Percentiles rank a stretch among this genome's conserved stretches.
Conservation (phyloP, 1,140 invertebrate genomes). For the Euwallacea fornicatus region DNA sequence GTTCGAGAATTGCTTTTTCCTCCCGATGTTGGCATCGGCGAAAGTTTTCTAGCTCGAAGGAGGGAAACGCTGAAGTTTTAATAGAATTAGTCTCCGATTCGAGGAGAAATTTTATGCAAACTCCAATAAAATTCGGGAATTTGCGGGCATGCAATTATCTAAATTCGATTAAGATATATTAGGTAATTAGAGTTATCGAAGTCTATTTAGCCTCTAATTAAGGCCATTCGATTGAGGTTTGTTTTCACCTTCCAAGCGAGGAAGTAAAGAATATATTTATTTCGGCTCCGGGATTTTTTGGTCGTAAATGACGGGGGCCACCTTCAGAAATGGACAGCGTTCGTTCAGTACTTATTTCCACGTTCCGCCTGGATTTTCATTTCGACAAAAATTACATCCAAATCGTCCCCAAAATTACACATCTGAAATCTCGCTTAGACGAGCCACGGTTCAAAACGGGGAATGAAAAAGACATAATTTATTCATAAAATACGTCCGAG, state of each 20-base stretch:
- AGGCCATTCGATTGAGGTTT: no score
- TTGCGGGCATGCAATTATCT: slow-evolving; percentile 3
- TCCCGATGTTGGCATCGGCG: background rate
- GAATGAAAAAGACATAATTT: slow-evolving; percentile 4
- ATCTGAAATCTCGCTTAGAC: background rate
- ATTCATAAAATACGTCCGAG: slow-evolving; percentile 13
- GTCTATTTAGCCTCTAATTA: background rate
- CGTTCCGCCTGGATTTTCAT: no score
- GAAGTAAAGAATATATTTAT: no score
- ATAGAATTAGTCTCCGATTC: slow-evolving; percentile 3
- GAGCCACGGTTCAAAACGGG: slow-evolving; percentile 1
- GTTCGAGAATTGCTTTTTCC: slow-evolving; percentile 1
- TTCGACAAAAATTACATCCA: no score
- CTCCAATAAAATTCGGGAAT: background rate
- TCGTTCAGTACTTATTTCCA: no score
- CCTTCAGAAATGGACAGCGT: no score
- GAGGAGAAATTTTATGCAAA: slow-evolving; percentile 2
- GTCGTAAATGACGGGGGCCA: no score
- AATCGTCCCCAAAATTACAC: background rate
- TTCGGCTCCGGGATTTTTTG: no score
- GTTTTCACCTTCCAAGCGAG: no score
- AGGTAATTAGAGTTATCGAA: background rate
- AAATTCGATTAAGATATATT: slow-evolving; percentile 5
- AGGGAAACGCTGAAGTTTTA: background rate
- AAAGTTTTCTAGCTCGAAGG: background rate